A percentile compares a stretch with the other conserved stretches of the same genome.
phyloP scores from a whole-genome alignment of 2,797 vertebrate species.

The Avahi laniger region DNA sequence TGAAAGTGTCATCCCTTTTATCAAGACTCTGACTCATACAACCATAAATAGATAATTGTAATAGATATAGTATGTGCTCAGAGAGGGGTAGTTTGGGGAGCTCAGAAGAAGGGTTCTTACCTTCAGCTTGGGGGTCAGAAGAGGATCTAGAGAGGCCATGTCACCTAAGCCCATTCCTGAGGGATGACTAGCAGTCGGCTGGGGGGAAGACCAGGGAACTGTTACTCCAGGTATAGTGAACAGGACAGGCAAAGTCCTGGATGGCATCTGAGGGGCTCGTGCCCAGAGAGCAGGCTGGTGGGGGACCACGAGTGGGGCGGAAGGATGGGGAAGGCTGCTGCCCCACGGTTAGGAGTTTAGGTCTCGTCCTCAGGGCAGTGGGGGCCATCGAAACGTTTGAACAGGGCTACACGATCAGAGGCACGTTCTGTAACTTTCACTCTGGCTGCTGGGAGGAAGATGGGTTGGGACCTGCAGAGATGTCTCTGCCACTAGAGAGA shows the following conservation, averaged over 20 bases:
- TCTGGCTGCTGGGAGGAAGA: neutral
- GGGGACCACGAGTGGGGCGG: rapidly evolving
- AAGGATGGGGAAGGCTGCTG: neutral
- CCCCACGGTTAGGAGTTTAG: too few relatives aligned
- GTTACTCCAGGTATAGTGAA: neutral
- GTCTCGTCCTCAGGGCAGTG: neutral
- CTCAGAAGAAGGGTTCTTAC: neutral
- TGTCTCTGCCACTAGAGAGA: neutral
- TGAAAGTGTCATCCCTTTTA: neutral
- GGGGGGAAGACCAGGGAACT: neutral
- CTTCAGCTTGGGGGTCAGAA: neutral
- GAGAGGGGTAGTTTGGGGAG: neutral
- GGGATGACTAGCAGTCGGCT: neutral
- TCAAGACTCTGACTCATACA: neutral
- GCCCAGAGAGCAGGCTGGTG: neutral
- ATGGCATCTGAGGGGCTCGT: neutral
- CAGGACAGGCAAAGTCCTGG: neutral
- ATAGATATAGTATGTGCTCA: neutral
- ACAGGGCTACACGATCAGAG: rapidly evolving
- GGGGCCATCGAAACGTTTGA: too few relatives aligned
- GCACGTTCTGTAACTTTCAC: neutral
- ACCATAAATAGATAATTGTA: neutral
- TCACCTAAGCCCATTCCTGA: too few relatives aligned
- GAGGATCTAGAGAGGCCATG: neutral
- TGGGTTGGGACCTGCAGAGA: neutral